Base-by-base conservation (phyloP, 2,113 vertebrate genomes). In the Spea bombifrons region DNA sequence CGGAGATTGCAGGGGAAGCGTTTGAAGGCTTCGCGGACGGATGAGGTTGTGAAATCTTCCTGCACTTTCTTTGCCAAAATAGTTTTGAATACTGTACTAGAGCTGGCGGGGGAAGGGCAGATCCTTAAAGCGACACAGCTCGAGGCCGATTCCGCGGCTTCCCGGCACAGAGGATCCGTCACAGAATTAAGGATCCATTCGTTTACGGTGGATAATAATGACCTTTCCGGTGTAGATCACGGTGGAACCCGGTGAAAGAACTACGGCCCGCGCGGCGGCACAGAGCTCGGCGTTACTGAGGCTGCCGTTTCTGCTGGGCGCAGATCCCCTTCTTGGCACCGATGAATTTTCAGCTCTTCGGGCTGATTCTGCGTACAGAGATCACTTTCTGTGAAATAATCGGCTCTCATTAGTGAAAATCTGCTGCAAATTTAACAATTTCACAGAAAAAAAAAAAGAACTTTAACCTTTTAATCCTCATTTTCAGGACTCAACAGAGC, bases 71-170 rank as follows among this genome's bases (percentile, higher is more conserved):
- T 3, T 76, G 75, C 50, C 66, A 69, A n/a, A 5, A 76, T 48
- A 69, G 50, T 46, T 59, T 59, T 7, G 10, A 59, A 61, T 76
- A 76, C 75, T 46, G 53, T 76, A 68, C 47, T 65, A 44, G 44
- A 10, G 43, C 48, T 46, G n/a, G 63, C 52, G 70, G 50, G 75
- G 75, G 53, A 59, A 13, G 66, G 75, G 66, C 2, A 0, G 10
- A 5, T 5, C 7, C 66, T 76, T 76, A 76, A 76, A 76, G 66
- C 43, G 46, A 66, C 53, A 75, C 64, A 46, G 43, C 52, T 45
- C 4, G 48, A 2, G 55, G 15, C 10, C 2, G 10, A 12, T 59
- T 59, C 4, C 15, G 55, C 4, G 4, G 2, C 2, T 13, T 59
- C 15, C 55, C 4, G 5, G 0, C 4, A 4, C 9, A 8, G 15